Percentiles rank a stretch among this genome's conserved stretches.
These are phyloP conservation scores for Lasioglossum zephyrum DNA, from an alignment of 2,888 invertebrate genomes.

Conservation along the genomic window DNA sequence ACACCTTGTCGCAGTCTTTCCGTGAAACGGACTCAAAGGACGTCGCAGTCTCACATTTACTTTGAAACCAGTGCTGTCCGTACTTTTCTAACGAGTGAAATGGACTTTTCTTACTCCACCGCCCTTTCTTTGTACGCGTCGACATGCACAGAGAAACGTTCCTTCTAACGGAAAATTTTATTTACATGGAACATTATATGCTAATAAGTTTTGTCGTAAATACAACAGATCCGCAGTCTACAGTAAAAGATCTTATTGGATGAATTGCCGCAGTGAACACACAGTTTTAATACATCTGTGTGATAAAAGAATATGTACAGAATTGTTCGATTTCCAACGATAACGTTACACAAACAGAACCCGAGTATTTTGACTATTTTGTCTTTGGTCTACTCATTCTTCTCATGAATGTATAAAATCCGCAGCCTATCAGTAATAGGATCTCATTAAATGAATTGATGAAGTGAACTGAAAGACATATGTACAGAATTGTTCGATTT, in stretches of 20 bases:
- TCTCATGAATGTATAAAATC: background rate
- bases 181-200: background rate
- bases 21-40: conserved; percentile 25
- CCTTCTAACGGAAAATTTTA: background rate
- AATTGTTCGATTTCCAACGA: too few species aligned
- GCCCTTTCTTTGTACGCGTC: background rate
- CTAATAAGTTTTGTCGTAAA: too few species aligned
- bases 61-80: conserved; percentile 19
- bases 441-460: background rate
- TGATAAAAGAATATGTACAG: too few species aligned
- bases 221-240: too few species aligned
- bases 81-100: background rate
- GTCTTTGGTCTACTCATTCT: background rate
- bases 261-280: too few species aligned
- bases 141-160: background rate
- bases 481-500: too few species aligned
- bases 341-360: too few species aligned
- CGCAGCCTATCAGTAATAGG: background rate
- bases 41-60: conserved; percentile 33
- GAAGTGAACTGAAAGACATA: background rate
- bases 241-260: too few species aligned
- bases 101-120: background rate
- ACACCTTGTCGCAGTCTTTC: conserved; percentile 39
- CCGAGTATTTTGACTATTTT: too few species aligned
- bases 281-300: too few species aligned